Evolutionary conservation across 2,888 invertebrate species (phyloP), one percentile per base, ranked within the genome.

Genomic region (Buathra laborator): DNA sequence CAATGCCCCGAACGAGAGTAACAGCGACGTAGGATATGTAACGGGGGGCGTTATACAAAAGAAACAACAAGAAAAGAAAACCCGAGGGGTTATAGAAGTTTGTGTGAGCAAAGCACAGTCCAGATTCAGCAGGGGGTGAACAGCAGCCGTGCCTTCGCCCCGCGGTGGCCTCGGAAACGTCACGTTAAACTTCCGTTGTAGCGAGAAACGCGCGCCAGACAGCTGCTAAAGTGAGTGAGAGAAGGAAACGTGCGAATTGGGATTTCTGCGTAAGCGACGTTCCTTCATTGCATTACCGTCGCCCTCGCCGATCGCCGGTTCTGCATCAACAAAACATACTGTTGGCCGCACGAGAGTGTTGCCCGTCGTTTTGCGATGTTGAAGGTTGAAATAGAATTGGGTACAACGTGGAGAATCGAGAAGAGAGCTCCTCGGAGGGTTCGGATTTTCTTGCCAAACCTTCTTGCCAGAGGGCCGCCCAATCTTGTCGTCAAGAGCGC

Each of bases 151-250:
- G 74, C 62, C 12, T 76, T 67, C n/a, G 32, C 71, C 56, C 32
- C 19, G 62, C 46, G 64, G 74, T 51, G 74, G 48, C 66, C 56
- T 75, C 64, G 72, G 67, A 72, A 81, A 71, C 74, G 72, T 84
- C 76, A 77, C 67, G 80, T 10, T 68, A 72, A 84, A 81, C 43
- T 76, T 76, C 56, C 56, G 68, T 48, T 68, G 56, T 62, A 51
- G 43, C 67, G 24, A 64, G 59, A 32, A 24, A 44, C 71, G 29
- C 37, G 37, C 37, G 37, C 37, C 43, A 67, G 51, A 56, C 81
- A 44, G 67, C 10, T 51, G 59, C 62, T 16, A 29, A 51, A 62
- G 46, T n/a, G 24, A 44, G 43, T n/a, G 59, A 56, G 62, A n/a
- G 43, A 53, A 19, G 19, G 43, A 79, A 62, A 59, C 56, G 53